phyloP scores from a whole-genome alignment of 2,113 vertebrate genomes.

The Trematocara unimaculatum region DNA sequence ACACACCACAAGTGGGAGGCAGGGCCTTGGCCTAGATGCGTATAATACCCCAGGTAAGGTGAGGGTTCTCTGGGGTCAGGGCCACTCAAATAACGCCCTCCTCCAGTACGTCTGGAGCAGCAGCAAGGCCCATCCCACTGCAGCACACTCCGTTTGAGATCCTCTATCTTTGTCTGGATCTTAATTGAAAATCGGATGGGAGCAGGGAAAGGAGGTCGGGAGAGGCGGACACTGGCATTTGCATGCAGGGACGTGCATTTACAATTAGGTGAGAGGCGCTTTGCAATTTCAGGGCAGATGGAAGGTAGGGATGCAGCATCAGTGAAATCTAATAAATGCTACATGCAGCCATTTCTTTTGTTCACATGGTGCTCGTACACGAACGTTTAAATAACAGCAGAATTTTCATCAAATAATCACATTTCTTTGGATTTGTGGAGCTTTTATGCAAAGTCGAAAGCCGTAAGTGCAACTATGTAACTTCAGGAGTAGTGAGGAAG shows the following conservation, averaged over 20 bases:
- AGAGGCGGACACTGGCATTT: background rate
- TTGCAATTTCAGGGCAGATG: constrained; percentile 16
- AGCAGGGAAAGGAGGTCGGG: background rate
- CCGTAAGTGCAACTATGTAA: background rate
- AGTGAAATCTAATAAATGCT: background rate
- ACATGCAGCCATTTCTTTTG: background rate
- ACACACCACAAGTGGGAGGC: background rate
- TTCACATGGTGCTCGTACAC: background rate
- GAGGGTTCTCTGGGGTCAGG: constrained; percentile 35
- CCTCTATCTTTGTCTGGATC: constrained; percentile 69
- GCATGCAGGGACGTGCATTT: constrained; percentile 37
- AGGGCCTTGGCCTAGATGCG: background rate
- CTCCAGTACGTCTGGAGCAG: constrained; percentile 11
- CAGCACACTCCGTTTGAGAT: constrained; percentile 27
- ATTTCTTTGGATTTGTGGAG: background rate
- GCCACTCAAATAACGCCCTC: constrained; percentile 41
- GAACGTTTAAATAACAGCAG: background rate
- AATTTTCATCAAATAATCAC: background rate
- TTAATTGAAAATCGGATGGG: constrained; percentile 68
- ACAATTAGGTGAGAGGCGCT: constrained; percentile 35
- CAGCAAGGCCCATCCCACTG: background rate
- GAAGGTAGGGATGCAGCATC: background rate
- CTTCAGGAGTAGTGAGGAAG: background rate
- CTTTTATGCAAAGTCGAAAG: background rate
- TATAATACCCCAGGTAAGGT: constrained; percentile 7